phyloP scores from a whole-genome alignment of 2,888 invertebrate genomes.

The Gandaritis pyraliata region DNA sequence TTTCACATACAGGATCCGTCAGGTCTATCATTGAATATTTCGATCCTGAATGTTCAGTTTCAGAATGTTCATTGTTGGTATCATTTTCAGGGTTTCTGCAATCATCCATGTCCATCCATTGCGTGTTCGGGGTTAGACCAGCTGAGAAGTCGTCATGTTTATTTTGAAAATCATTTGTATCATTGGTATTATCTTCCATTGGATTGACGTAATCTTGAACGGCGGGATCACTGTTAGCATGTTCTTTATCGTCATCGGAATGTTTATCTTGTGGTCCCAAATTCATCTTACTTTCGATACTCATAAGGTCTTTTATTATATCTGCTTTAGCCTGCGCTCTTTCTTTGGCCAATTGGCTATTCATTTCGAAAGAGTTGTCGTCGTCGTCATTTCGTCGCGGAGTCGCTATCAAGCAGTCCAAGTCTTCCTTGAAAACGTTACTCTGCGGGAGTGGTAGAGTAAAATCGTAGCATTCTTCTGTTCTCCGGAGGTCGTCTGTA shows the following conservation, averaged over 20 bases:
- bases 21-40: constrained; percentile 59
- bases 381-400: constrained; percentile 66
- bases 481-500: constrained; percentile 68
- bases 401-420: constrained; percentile 74
- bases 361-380: constrained; percentile 54
- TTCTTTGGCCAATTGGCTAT: constrained; percentile 55
- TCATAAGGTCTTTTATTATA: constrained; percentile 77
- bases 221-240: constrained; percentile 40
- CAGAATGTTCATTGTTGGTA: constrained; percentile 40
- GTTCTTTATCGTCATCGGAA: constrained; percentile 45
- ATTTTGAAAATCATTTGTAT: constrained; percentile 23
- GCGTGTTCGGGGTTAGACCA: constrained; percentile 26
- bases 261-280: constrained; percentile 49
- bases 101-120: constrained; percentile 36
- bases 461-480: constrained; percentile 75
- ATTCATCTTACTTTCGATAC: constrained; percentile 72
- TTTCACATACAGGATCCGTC: constrained; percentile 51
- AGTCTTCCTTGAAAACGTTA: constrained; percentile 71
- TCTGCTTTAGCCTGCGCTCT: constrained; percentile 69
- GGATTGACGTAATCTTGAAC: constrained; percentile 28
- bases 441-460: constrained; percentile 68
- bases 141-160: constrained; percentile 25
- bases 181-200: constrained; percentile 23
- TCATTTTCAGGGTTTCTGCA: constrained; percentile 42
- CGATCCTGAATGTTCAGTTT: constrained; percentile 46